Evolutionary conservation across 1,140 invertebrate species (phyloP).

Genomic region (Anthonomus grandis): DNA sequence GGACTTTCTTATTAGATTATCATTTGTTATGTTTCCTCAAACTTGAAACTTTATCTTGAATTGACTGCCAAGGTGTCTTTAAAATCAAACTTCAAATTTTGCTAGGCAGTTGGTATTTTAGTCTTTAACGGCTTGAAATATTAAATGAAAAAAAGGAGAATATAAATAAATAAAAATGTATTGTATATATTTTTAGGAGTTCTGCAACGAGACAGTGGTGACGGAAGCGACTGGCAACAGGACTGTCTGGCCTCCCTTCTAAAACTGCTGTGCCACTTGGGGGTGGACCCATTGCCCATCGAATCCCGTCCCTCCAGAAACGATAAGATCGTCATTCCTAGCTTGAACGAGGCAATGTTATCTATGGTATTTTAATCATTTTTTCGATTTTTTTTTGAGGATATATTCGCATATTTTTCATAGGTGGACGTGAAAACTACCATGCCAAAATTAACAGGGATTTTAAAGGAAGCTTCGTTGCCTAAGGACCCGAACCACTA

Average conservation of each 20-base stretch:
- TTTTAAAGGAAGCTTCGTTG: constrained; percentile 79
- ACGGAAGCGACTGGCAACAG: constrained; percentile 88
- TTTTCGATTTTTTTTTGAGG: neutral
- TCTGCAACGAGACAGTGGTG: constrained; percentile 62
- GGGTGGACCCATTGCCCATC: constrained; percentile 60
- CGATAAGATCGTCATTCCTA: constrained; percentile 44
- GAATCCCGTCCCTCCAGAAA: constrained; percentile 42
- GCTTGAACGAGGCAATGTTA: constrained; percentile 57
- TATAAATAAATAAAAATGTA: too few species aligned
- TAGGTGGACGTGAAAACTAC: constrained; percentile 67
- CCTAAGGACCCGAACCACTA: constrained; percentile 76
- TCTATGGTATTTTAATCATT: constrained; percentile 61
- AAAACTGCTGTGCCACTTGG: constrained; percentile 80
- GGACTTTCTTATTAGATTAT: too few species aligned
- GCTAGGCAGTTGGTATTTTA: neutral
- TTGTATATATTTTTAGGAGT: constrained; percentile 28
- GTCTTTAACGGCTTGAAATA: too few species aligned
- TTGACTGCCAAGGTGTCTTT: neutral
- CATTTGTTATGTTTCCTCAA: too few species aligned
- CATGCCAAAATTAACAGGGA: constrained; percentile 77
- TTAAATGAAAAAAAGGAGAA: too few species aligned
- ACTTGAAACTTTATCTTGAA: too few species aligned
- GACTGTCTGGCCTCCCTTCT: constrained; percentile 86
- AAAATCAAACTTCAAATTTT: neutral
- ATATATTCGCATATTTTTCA: neutral